Evolutionary conservation across 1,140 invertebrate genomes (phyloP), one percentile per base, ranked within the genome.

Genomic region (Trichogramma pretiosum): DNA sequence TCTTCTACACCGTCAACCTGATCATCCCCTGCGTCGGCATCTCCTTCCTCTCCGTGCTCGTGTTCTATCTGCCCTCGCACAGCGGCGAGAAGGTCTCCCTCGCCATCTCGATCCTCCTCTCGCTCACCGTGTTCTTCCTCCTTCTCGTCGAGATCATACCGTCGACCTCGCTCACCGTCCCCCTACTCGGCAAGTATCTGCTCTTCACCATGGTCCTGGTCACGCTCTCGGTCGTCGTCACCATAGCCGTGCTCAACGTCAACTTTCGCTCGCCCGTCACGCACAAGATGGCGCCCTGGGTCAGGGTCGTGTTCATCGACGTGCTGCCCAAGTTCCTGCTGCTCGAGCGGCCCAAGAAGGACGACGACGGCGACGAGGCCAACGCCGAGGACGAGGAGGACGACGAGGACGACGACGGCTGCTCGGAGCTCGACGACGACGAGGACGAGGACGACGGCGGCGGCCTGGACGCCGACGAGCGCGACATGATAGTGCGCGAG

Each of bases 161-260:
- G 46, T 94, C 97, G n/a, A 99, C 96, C 42, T 98, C 93, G 42
- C 75, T 98, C 36, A 95, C 95, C 35, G 93, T 99, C 46, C 95
- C 96, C 30, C 76, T 99, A 39, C 79, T 99, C 52, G 95, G 95
- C 54, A 97, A 97, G 77, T 99, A 99, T 77, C 79, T 99, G 28
- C 79, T 99, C 18, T 99, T 99, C 74, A 99, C 96, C 33, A 98
- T 99, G 93, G 92, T 98, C 63, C 79, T 99, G 58, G 95, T 99
- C 54, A 98, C 95, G 26, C 76, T 97, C 37, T 98, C 94, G 39
- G 95, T 99, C 58, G 85, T 99, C 49, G 89, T 97, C 48, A 98
- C 96, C 56, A 98, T 99, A 60, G 89, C 91, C 53, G 93, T 99
- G 58, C 79, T 99, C 53, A 99, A 99, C 73, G 88, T 99, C 46